Base-by-base conservation (phyloP, 2,113 vertebrate genomes). In the Cebus imitator region DNA sequence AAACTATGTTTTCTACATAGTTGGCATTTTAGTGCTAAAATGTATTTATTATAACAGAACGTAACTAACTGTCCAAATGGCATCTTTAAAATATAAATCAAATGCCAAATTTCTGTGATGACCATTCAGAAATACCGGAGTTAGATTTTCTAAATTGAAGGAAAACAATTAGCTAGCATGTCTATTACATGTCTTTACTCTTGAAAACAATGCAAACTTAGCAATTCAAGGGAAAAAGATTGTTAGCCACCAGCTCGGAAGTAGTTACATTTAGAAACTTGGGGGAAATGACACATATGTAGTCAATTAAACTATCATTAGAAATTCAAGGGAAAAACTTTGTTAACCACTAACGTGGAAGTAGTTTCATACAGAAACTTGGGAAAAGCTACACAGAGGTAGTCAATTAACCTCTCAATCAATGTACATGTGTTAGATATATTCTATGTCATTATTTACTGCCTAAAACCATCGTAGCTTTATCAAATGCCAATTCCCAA, bases 271-370 rank as follows among this genome's bases (percentile, higher is more conserved):
- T 64, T 85, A 37, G 27, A 25, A 78, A 50, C 43, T 66, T 43
- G 35, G 1, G 0, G 3, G 25, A 66, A 12, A 52, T 4, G 8
- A 4, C 14, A 30, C 25, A 35, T 18, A 30, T 70, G 0, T n/a
- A 78, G 11, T 48, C 17, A 84, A 64, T 87, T 57, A 57, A 30
- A 35, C 32, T 8, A 6, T 64, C 61, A 64, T 17, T 79, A 78
- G 43, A 23, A 66, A 73, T 89, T 73, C 23, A 95, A 66, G 21
- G 10, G 55, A 2, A 83, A 89, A 57, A 78, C 27, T n/a, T 79
- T 57, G 14, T 66, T 35, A 55, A 85, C 78, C 6, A 21, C 5
- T 92, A 85, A 35, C 3, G 50, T 43, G 12, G 37, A 86, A 68
- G 4, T 43, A 27, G 5, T 70, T 70, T 8, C 6, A 76, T 61